Conservation (phyloP, 2,797 vertebrate species). For the Gymnopithys bicolor region DNA sequence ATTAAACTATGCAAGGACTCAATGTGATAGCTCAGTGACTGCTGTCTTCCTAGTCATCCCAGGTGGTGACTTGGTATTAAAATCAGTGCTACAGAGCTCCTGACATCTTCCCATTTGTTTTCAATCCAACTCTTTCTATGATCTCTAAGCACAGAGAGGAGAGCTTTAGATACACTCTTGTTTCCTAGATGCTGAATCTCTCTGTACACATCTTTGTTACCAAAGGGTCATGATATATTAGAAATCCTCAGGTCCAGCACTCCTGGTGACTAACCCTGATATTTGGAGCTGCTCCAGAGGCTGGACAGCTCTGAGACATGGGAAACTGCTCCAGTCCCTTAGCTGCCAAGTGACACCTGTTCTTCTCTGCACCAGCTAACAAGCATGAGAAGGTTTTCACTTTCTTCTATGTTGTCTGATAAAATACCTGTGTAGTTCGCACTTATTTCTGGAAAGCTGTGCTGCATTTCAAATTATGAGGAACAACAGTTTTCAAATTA, state of each 20-base stretch:
- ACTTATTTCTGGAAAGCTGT: neutral
- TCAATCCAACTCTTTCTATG: neutral
- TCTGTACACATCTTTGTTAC: neutral
- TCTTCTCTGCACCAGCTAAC: neutral
- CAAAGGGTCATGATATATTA: rapidly evolving
- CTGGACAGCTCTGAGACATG: rapidly evolving
- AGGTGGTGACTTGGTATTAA: neutral
- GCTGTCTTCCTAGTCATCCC: neutral
- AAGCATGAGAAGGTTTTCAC: neutral
- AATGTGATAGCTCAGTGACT: neutral
- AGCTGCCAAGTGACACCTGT: neutral
- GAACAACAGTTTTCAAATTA: neutral
- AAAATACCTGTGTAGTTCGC: neutral
- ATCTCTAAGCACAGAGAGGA: neutral
- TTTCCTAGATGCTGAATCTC: neutral
- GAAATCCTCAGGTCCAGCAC: neutral
- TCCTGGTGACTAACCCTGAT: neutral
- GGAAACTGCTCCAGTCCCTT: neutral
- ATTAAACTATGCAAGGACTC: neutral
- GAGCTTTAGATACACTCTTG: neutral
- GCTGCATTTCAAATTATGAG: neutral
- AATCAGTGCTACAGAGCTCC: neutral
- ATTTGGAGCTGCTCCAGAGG: neutral
- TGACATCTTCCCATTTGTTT: neutral
- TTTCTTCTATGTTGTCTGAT: neutral